A percentile compares a stretch with the other conserved stretches of the same genome.
Evolutionary conservation across 2,888 invertebrate genomes (phyloP).

Genomic region (Acrocera orbiculus): DNA sequence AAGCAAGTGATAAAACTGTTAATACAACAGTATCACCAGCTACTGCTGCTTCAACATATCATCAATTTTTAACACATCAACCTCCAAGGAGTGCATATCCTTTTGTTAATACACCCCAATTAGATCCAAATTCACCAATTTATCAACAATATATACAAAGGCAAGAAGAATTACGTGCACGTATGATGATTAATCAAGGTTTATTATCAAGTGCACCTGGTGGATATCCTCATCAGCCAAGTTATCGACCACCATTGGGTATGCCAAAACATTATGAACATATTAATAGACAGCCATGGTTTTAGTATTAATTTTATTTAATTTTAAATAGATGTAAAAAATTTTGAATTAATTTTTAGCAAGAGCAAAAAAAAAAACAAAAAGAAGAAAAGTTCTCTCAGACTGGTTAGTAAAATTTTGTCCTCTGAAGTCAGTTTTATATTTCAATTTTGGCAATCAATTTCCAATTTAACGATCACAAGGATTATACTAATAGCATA

Average conservation of each 20-base stretch:
- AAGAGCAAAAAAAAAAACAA: no score
- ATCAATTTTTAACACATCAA: conserved; percentile 41
- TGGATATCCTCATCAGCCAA: conserved; percentile 42
- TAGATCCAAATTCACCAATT: conserved; percentile 45
- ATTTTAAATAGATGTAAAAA: background rate
- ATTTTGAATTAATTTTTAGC: no score
- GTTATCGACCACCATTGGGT: conserved; percentile 39
- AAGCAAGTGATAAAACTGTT: conserved; percentile 31
- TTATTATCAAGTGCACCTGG: conserved; percentile 28
- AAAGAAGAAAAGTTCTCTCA: no score
- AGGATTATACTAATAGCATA: no score
- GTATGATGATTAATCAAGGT: conserved; percentile 35
- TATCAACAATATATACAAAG: conserved; percentile 56
- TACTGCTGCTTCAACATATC: conserved; percentile 35
- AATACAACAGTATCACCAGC: conserved; percentile 34
- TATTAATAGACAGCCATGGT: conserved; percentile 53
- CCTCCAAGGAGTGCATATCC: conserved; percentile 38
- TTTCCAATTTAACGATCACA: no score
- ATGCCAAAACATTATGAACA: conserved; percentile 58
- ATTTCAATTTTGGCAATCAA: no score
- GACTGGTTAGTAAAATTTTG: no score
- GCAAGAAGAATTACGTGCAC: conserved; percentile 43
- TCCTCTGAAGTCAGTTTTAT: no score
- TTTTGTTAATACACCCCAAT: conserved; percentile 38
- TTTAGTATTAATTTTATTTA: conserved; percentile 26